Evolutionary conservation across 2,797 vertebrate species (phyloP), one percentile per base, ranked within the genome.

Genomic region (Caiman crocodilus): DNA sequence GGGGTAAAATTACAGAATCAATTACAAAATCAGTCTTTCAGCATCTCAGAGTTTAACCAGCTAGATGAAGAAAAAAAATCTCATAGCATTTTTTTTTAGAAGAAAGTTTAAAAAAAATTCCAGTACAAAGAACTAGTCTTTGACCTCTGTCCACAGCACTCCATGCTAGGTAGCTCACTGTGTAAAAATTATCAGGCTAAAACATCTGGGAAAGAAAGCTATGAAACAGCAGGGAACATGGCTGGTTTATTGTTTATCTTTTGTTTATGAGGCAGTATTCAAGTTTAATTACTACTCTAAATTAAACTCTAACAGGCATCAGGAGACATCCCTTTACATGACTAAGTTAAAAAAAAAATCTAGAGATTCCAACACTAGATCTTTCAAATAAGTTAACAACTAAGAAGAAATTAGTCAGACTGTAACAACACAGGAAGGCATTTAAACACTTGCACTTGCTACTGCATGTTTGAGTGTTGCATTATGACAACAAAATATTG

Each of bases 231-330:
- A 98, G 99, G 99, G 98, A 98, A 98, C 84, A 96, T 98, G 98
- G 98, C 98, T 98, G 98, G 98, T 99, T 99, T 99, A 99, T 99
- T 99, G 99, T 99, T 99, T 99, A 99, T 99, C 99, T 99, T 99
- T 99, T 99, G 99, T 99, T 99, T 99, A 99, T 99, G 99, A 99
- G 98, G 98, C 98, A 98, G 98, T 99, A 99, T 99, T 99, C 98
- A 99, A 98, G 98, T 99, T 99, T 99, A 99, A 99, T 99, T 99
- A 99, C 99, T 98, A 98, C 98, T 98, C 99, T 99, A 99, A 99
- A 99, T 99, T 99, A 99, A 99, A 99, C 98, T 99, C 98, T 99
- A 99, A 99, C 99, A 99, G 99, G 99, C 98, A 98, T 98, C 98
- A 98, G 97, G 98, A 99, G 98, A 98, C 98, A 99, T 98, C 98